Percentiles rank a stretch among this genome's conserved stretches.
Conservation (phyloP, 2,797 vertebrate genomes). For the Apogon talboti region DNA sequence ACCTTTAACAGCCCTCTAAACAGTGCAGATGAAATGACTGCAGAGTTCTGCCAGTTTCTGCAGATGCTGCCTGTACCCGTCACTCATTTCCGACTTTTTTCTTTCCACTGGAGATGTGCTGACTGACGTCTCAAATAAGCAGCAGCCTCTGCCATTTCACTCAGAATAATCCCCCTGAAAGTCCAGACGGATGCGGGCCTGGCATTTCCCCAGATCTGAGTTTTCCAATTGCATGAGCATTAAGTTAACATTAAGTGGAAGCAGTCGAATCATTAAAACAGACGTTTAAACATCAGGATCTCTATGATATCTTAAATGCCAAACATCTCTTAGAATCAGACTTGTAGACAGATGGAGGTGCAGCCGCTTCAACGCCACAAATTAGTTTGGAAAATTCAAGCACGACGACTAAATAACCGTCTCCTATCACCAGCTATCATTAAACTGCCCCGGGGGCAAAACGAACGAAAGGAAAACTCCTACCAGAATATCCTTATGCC, state of each 20-base stretch:
- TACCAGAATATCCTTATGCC: background rate
- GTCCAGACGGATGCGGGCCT: constrained; percentile 11
- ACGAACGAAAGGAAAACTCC: background rate
- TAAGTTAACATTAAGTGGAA: background rate
- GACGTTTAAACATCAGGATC: constrained; percentile 21
- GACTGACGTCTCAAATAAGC: constrained; percentile 37
- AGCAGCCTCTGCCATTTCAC: constrained; percentile 28
- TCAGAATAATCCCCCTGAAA: constrained; percentile 29
- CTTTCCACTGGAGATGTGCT: constrained; percentile 29
- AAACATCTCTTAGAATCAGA: constrained; percentile 32
- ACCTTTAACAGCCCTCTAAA: constrained; percentile 39
- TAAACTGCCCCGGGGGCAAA: constrained; percentile 2
- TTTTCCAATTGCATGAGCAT: constrained; percentile 20
- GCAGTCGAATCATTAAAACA: constrained; percentile 19
- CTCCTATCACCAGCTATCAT: constrained; percentile 18
- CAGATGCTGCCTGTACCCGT: constrained; percentile 40
- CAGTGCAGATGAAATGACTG: constrained; percentile 27
- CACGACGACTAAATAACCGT: constrained; percentile 1
- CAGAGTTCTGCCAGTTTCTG: constrained; percentile 33
- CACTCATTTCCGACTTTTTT: constrained; percentile 32
- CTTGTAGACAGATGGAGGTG: constrained; percentile 1
- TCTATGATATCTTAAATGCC: constrained; percentile 13
- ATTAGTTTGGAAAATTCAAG: too few relatives aligned
- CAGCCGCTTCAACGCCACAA: too few relatives aligned
- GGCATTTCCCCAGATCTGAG: background rate